phyloP scores from a whole-genome alignment of 37 sponge, comb jelly and placozoan genomes.

The Oscarella lobularis region DNA sequence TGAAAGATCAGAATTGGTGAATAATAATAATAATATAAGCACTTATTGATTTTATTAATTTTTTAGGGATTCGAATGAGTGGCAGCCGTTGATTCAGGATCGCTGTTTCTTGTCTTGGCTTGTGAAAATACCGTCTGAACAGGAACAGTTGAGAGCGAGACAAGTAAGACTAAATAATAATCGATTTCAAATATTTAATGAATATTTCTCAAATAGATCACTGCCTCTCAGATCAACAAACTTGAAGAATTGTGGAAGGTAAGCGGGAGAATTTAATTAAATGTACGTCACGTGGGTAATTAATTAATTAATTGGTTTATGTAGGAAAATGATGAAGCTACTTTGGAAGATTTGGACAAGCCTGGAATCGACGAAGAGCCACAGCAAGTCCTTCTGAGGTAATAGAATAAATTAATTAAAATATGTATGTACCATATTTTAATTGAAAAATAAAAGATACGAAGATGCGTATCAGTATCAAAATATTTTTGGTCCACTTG shows the following conservation, averaged over 20 bases:
- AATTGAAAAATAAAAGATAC: conserved; percentile 42
- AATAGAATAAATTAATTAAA: too few species aligned
- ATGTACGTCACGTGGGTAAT: not conserved
- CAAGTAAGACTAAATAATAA: too few species aligned
- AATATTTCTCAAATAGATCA: conserved; percentile 29
- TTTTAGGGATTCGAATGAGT: conserved; percentile 64
- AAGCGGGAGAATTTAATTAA: not conserved
- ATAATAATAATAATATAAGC: not conserved
- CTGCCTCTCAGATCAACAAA: conserved; percentile 86
- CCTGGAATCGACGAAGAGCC: conserved; percentile 96
- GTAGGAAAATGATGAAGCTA: conserved; percentile 52
- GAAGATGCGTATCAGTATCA: conserved; percentile 98
- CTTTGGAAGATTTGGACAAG: conserved; percentile 78
- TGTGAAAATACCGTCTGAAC: conserved; percentile 84
- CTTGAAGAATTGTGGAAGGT: conserved; percentile 93
- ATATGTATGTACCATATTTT: too few species aligned
- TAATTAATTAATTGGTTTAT: not conserved
- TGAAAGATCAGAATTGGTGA: conserved; percentile 94
- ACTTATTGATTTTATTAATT: not conserved
- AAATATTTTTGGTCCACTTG: conserved; percentile 90
- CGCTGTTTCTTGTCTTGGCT: conserved; percentile 73
- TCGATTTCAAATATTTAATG: not conserved
- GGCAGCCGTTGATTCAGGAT: conserved; percentile 88
- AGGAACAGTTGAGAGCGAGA: conserved; percentile 78
- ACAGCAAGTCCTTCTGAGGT: conserved; percentile 47